phyloP scores from a whole-genome alignment of 2,888 invertebrate genomes.

The Ischnus inquisitorius region DNA sequence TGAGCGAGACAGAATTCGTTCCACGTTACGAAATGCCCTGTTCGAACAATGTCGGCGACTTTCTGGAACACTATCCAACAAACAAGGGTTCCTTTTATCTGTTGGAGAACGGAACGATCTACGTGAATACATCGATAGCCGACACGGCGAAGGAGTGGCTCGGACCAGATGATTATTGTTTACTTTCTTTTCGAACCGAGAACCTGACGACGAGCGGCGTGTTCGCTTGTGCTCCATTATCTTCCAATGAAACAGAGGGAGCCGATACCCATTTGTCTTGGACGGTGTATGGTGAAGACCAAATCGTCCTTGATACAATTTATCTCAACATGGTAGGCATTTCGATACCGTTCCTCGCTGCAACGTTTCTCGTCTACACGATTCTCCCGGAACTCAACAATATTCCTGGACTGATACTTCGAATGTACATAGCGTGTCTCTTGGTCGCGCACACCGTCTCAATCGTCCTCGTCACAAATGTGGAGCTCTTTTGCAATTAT shows the following conservation, averaged over 20 bases:
- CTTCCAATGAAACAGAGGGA: too few relatives aligned
- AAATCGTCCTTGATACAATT: neutral
- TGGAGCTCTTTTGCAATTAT: neutral
- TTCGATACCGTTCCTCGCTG: constrained; percentile 88
- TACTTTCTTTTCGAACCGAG: neutral
- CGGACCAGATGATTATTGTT: neutral
- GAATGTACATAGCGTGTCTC: constrained; percentile 89
- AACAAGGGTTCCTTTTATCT: neutral
- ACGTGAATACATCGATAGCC: neutral
- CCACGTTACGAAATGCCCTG: neutral
- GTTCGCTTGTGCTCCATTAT: neutral
- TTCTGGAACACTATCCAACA: neutral
- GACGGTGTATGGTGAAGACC: too few relatives aligned
- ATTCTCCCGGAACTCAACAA: constrained; percentile 89
- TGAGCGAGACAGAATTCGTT: neutral
- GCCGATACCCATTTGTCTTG: too few relatives aligned
- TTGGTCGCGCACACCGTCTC: constrained; percentile 81
- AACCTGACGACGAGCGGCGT: neutral
- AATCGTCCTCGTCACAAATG: neutral
- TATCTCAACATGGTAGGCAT: neutral
- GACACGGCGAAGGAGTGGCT: neutral
- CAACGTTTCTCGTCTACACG: constrained; percentile 90
- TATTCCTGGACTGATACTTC: constrained; percentile 90
- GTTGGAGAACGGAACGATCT: neutral
- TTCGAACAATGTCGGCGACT: neutral